Conservation (phyloP, 1,140 invertebrate genomes). For the Magallana angulata region DNA sequence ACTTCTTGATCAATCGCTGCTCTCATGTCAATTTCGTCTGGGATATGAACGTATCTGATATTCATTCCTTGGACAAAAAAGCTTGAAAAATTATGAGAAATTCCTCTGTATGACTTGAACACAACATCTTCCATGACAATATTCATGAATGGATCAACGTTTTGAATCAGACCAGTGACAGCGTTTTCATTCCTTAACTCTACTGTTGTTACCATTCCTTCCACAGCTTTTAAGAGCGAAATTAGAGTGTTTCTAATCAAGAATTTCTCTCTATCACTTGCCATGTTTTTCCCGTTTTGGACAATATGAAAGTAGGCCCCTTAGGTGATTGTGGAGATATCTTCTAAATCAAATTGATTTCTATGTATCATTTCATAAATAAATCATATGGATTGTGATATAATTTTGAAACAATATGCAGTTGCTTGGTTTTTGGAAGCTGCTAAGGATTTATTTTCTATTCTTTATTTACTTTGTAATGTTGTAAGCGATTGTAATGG, state of each 20-base stretch:
- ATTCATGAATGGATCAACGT: conserved; percentile 86
- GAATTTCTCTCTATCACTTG: conserved; percentile 67
- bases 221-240: conserved; percentile 84
- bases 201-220: conserved; percentile 84
- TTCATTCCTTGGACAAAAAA: conserved; percentile 85
- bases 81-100: conserved; percentile 79
- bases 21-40: conserved; percentile 77
- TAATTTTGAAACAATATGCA: too few species aligned
- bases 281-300: conserved; percentile 40
- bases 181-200: conserved; percentile 85
- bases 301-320: neutral
- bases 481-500: neutral
- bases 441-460: too few species aligned
- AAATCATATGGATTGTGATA: too few species aligned
- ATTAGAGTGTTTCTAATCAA: conserved; percentile 70
- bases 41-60: conserved; percentile 85
- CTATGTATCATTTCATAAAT: too few species aligned
- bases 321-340: neutral
- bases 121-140: conserved; percentile 83
- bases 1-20: conserved; percentile 65
- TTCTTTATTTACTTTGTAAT: neutral
- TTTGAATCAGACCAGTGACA: conserved; percentile 82
- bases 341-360: too few species aligned
- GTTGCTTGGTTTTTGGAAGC: too few species aligned
- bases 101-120: conserved; percentile 82